A percentile compares a stretch with the other conserved stretches of the same genome.
Evolutionary conservation across 1,140 invertebrate species (phyloP).

Genomic region (Lepidurus apus): DNA sequence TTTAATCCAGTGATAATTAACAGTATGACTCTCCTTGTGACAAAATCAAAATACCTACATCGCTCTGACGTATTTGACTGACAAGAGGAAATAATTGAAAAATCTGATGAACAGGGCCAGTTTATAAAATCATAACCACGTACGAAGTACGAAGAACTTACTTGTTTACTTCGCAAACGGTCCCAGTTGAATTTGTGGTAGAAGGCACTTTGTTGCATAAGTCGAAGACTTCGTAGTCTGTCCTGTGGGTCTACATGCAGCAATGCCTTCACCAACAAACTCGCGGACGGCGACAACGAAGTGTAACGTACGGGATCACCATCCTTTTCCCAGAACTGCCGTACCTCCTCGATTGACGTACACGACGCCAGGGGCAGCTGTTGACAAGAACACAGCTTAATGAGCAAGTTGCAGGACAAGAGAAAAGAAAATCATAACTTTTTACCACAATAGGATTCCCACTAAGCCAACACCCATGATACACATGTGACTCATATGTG

Average conservation of each 20-base stretch:
- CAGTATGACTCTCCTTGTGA: too few species aligned
- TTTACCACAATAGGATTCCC: too few species aligned
- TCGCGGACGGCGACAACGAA: conserved; percentile 37
- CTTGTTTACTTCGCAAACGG: conserved; percentile 46
- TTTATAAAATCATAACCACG: neutral
- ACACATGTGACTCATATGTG: too few species aligned
- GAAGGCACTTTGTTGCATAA: conserved; percentile 48
- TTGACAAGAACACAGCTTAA: neutral
- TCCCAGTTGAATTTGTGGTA: conserved; percentile 49
- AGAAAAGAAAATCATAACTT: too few species aligned
- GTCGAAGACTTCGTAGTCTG: conserved; percentile 47
- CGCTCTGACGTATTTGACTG: too few species aligned
- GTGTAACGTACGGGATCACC: neutral
- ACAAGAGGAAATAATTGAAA: neutral
- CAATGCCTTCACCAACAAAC: conserved; percentile 47
- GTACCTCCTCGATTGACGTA: neutral
- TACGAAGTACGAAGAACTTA: neutral
- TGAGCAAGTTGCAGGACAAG: neutral
- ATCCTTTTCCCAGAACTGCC: neutral
- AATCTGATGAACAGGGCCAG: neutral
- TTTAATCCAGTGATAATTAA: too few species aligned
- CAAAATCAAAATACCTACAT: too few species aligned
- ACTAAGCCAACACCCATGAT: too few species aligned
- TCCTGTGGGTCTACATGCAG: conserved; percentile 45
- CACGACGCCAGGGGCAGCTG: neutral